phyloP scores from a whole-genome alignment of 1,140 invertebrate species.

The Brachionus paranguensis region DNA sequence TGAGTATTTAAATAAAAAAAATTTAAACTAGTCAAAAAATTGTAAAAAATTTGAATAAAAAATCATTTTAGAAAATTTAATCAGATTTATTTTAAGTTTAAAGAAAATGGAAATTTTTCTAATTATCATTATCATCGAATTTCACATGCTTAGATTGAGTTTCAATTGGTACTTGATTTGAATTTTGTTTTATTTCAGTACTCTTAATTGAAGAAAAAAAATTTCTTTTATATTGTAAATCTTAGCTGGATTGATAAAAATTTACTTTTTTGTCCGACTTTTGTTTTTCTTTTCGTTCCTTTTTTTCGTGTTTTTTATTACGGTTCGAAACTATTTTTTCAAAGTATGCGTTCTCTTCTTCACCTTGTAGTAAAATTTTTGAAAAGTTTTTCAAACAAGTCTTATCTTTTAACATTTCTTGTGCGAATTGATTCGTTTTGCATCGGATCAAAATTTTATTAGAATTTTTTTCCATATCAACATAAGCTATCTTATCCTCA shows the following conservation, averaged over 20 bases:
- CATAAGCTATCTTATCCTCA: conserved; percentile 8
- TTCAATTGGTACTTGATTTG: background rate
- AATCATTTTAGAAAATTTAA: background rate
- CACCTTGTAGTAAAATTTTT: background rate
- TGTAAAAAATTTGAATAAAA: too few species aligned
- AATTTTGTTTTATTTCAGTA: background rate
- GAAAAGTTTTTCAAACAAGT: background rate
- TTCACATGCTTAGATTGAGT: background rate
- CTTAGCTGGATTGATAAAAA: too few species aligned
- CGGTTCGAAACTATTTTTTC: conserved; percentile 28
- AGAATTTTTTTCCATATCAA: conserved; percentile 25
- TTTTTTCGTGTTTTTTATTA: conserved; percentile 15
- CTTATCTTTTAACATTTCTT: background rate
- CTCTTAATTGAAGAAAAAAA: background rate
- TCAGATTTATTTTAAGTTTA: background rate
- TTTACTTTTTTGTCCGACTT: background rate
- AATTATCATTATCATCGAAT: conserved; percentile 18
- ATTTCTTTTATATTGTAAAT: background rate
- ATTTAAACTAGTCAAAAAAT: too few species aligned
- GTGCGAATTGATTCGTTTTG: background rate
- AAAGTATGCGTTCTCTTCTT: conserved; percentile 11
- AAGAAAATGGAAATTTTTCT: background rate
- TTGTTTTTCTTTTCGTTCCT: conserved; percentile 11
- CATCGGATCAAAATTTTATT: conserved; percentile 15
- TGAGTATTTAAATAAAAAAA: background rate